These are phyloP conservation scores for Myanophis thanlyinensis DNA, from an alignment of 2,113 vertebrate species.

Conservation along the genomic window DNA sequence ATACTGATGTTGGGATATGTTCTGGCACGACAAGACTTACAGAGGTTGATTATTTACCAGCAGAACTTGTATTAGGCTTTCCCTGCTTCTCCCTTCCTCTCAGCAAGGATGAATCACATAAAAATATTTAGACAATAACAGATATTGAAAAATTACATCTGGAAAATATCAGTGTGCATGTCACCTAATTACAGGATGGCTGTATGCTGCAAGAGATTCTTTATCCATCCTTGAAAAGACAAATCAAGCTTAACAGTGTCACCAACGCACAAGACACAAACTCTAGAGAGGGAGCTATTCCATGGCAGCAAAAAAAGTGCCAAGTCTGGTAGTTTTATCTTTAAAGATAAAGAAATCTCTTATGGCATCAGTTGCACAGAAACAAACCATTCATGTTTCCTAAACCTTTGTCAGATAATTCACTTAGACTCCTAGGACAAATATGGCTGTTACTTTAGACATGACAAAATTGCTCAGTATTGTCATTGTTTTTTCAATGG, in stretches of 20 bases:
- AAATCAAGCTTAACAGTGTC: neutral
- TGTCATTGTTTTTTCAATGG: neutral
- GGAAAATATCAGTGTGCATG: neutral
- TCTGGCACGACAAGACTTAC: neutral
- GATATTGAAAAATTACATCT: neutral
- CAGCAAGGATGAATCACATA: neutral
- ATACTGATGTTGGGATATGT: neutral
- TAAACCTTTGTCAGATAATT: neutral
- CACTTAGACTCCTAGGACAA: neutral
- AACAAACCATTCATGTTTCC: neutral
- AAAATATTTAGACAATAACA: neutral
- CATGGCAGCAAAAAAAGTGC: neutral
- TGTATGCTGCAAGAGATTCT: neutral
- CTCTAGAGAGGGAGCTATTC: neutral
- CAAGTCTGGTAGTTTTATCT: neutral
- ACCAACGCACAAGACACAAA: neutral
- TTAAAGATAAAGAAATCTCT: neutral
- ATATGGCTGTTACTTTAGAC: neutral
- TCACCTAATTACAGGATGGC: neutral
- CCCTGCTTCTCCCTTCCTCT: neutral
- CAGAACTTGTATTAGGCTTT: neutral
- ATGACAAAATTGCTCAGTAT: neutral
- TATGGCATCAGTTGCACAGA: neutral
- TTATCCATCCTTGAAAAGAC: neutral
- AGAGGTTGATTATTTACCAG: neutral